Conservation (phyloP, 1,140 invertebrate genomes). For the Tyrophagus putrescentiae region DNA sequence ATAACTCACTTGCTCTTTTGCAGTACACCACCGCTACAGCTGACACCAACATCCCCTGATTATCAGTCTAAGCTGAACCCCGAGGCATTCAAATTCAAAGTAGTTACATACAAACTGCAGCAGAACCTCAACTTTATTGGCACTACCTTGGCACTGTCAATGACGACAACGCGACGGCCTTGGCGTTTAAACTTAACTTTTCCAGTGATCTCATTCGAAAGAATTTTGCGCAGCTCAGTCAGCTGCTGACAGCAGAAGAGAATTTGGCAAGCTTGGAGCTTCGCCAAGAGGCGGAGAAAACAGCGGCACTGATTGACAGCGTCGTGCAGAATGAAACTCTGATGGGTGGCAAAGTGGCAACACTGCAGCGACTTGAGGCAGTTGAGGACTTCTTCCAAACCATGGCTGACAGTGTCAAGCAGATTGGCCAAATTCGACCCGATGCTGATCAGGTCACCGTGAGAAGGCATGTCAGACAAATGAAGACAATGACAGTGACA, state of each 20-base stretch:
- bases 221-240: not conserved
- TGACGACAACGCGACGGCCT: not conserved
- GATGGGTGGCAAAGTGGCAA: not conserved
- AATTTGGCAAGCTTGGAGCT: not conserved
- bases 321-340: not conserved
- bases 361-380: not conserved
- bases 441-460: too few species aligned
- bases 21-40: too few species aligned
- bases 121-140: not conserved
- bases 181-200: not conserved
- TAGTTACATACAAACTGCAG: not conserved
- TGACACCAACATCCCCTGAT: too few species aligned
- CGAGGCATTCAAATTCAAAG: slow-evolving; percentile 11
- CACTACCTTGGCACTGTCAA: not conserved
- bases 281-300: not conserved
- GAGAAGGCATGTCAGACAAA: too few species aligned
- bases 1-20: too few species aligned
- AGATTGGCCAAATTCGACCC: too few species aligned
- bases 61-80: not conserved
- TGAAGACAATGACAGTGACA: too few species aligned
- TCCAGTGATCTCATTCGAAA: not conserved
- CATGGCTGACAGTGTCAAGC: too few species aligned
- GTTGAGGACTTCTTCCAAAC: not conserved
- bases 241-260: not conserved
- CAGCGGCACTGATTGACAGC: not conserved